These are phyloP conservation scores for Phengaris alcon DNA, from an alignment of 2,888 invertebrate species.

Conservation along the genomic window DNA sequence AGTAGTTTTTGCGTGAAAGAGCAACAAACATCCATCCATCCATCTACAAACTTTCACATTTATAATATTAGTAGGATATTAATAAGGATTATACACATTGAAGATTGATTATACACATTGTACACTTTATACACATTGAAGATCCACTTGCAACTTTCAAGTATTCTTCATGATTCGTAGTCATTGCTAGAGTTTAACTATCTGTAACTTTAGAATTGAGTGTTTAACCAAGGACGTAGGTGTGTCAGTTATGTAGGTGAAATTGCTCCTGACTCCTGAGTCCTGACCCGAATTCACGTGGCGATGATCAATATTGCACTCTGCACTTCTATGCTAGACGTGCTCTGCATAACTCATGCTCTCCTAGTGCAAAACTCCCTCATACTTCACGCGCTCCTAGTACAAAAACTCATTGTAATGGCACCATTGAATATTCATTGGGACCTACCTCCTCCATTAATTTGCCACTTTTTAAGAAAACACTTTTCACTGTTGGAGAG, in stretches of 20 bases:
- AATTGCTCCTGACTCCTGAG: neutral
- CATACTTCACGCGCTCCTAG: conserved; percentile 54
- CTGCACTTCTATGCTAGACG: conserved; percentile 38
- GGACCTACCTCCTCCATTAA: conserved; percentile 33
- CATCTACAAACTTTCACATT: too few species aligned
- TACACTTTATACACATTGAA: too few species aligned
- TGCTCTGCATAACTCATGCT: conserved; percentile 55
- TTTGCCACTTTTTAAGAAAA: conserved; percentile 34
- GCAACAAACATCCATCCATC: too few species aligned
- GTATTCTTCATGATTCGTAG: too few species aligned
- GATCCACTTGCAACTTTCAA: too few species aligned
- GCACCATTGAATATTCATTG: conserved; percentile 47
- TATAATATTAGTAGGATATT: too few species aligned
- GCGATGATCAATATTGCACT: conserved; percentile 42
- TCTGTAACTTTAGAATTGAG: neutral
- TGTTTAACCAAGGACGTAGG: neutral
- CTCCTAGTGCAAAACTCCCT: conserved; percentile 37
- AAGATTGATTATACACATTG: too few species aligned
- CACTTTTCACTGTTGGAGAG: conserved; percentile 24
- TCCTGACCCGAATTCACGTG: conserved; percentile 28
- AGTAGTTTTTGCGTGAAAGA: too few species aligned
- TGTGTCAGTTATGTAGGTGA: too few species aligned
- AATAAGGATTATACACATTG: too few species aligned
- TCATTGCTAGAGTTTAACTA: neutral
- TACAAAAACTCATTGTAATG: conserved; percentile 45